A percentile compares a stretch with the other conserved stretches of the same genome.
These are phyloP conservation scores for Dasysyrphus tricinctus DNA, from an alignment of 2,888 invertebrate genomes.

Conservation along the genomic window DNA sequence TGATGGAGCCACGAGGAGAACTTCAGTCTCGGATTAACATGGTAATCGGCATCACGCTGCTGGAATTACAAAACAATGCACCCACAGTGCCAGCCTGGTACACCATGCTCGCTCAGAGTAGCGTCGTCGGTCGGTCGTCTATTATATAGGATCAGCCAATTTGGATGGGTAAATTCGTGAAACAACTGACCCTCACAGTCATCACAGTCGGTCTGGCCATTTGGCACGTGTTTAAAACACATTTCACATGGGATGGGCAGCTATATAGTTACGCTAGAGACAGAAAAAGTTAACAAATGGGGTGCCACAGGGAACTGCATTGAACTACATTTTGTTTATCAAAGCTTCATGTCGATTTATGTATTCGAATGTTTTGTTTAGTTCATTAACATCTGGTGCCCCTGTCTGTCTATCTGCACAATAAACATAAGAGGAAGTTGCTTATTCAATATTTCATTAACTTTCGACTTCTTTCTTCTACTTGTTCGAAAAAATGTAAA, in stretches of 20 bases:
- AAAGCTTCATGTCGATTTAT: constrained; percentile 50
- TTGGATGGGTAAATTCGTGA: constrained; percentile 63
- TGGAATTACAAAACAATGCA: constrained; percentile 69
- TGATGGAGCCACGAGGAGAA: constrained; percentile 63
- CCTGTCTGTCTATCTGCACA: constrained; percentile 27
- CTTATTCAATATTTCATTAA: constrained; percentile 51
- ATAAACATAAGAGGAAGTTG: constrained; percentile 20
- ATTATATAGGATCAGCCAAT: constrained; percentile 18
- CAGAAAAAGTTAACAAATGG: constrained; percentile 41
- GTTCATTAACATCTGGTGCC: constrained; percentile 66
- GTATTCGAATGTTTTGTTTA: constrained; percentile 37
- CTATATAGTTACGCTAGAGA: background rate
- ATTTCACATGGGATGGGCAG: constrained; percentile 42
- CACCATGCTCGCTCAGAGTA: constrained; percentile 26
- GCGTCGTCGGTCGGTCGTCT: too few species aligned
- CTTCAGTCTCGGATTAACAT: constrained; percentile 67
- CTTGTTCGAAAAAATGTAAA: constrained; percentile 50
- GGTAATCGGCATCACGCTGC: constrained; percentile 69
- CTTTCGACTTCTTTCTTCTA: constrained; percentile 54
- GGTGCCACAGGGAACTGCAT: constrained; percentile 67
- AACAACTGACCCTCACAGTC: constrained; percentile 66
- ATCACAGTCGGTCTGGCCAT: constrained; percentile 24
- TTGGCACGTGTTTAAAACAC: constrained; percentile 64
- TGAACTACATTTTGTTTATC: constrained; percentile 65
- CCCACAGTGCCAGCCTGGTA: constrained; percentile 41